Evolutionary conservation across 1,140 invertebrate species (phyloP).

Genomic region (Bombus ignitus): DNA sequence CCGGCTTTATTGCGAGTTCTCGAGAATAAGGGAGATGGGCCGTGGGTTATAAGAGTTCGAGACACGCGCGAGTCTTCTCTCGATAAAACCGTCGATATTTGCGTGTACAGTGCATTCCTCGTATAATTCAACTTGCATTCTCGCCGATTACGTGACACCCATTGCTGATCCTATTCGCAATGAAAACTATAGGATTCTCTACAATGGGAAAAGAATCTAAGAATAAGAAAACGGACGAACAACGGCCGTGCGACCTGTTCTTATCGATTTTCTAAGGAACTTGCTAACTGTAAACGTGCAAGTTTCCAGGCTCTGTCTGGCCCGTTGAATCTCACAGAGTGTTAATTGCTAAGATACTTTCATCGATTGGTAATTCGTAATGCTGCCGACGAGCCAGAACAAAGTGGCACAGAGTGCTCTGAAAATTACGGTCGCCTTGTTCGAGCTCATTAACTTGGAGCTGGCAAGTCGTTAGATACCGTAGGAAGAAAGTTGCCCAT

Average conservation of each 20-base stretch:
- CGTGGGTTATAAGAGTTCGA: conserved; percentile 39
- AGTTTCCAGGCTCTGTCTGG: background rate
- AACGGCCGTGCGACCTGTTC: background rate
- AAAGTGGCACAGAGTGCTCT: background rate
- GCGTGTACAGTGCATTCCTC: conserved; percentile 72
- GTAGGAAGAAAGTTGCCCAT: conserved; percentile 17
- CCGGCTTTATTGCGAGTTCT: conserved; percentile 56
- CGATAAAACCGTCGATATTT: conserved; percentile 68
- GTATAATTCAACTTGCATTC: conserved; percentile 66
- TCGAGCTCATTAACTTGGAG: conserved; percentile 37
- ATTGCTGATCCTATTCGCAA: conserved; percentile 2
- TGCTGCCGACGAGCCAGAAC: background rate
- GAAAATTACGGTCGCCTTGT: conserved; percentile 29
- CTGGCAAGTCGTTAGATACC: conserved; percentile 20
- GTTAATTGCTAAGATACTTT: background rate
- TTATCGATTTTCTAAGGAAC: background rate
- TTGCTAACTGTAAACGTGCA: background rate
- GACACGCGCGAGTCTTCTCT: conserved; percentile 35
- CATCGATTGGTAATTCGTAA: conserved; percentile 22
- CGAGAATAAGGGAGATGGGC: conserved; percentile 5
- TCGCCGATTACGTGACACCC: background rate
- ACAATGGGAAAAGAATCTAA: background rate
- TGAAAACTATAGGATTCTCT: conserved; percentile 5
- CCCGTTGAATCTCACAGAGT: background rate
- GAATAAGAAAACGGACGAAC: background rate